These are phyloP conservation scores for Neuroscelio doddi DNA, from an alignment of 2,888 invertebrate genomes.

Conservation along the genomic window DNA sequence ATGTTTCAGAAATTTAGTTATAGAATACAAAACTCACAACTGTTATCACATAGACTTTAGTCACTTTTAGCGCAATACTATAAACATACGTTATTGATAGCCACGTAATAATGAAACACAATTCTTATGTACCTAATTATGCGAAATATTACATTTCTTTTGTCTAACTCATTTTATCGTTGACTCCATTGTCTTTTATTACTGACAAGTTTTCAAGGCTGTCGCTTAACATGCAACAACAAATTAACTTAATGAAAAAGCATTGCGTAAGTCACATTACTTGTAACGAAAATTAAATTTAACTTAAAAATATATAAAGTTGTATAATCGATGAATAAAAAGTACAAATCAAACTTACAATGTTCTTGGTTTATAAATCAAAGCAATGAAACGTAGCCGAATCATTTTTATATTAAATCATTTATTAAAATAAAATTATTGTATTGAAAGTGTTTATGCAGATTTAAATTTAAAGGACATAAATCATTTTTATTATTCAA, in stretches of 20 bases:
- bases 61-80: too few species aligned
- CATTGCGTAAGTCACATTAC: slow-evolving; percentile 7
- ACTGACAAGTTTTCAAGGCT: slow-evolving; percentile 6
- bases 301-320: background rate
- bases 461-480: slow-evolving; percentile 6
- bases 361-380: too few species aligned
- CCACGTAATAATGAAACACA: background rate
- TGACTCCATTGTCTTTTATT: slow-evolving; percentile 8
- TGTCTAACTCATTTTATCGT: slow-evolving; percentile 5
- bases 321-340: slow-evolving; percentile 1
- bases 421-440: slow-evolving; percentile 5
- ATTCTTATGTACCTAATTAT: slow-evolving; percentile 2
- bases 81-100: too few species aligned
- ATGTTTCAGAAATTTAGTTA: too few species aligned
- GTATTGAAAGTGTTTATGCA: slow-evolving; percentile 11
- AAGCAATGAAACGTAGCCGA: too few species aligned
- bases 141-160: slow-evolving; percentile 8
- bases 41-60: too few species aligned
- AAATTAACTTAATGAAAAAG: slow-evolving; percentile 9
- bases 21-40: too few species aligned
- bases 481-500: slow-evolving; percentile 18
- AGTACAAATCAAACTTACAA: too few species aligned
- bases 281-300: background rate
- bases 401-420: too few species aligned
- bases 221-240: slow-evolving; percentile 4